Conservation (phyloP, 1,140 invertebrate species). For the Hetaerina americana region DNA sequence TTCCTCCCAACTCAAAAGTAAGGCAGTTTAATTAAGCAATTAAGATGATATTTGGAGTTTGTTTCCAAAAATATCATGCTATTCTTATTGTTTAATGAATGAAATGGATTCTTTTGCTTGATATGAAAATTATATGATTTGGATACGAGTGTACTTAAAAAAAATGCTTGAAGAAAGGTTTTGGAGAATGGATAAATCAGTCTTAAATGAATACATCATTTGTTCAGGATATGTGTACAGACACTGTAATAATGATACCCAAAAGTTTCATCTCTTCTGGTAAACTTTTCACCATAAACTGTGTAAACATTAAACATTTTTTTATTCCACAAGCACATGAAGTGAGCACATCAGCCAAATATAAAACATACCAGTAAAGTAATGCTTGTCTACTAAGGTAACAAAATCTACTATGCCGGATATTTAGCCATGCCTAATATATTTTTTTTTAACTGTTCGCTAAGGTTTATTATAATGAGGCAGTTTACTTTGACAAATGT, state of each 20-base stretch:
- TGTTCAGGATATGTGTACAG: neutral
- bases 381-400: neutral
- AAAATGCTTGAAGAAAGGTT: neutral
- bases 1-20: too few species aligned
- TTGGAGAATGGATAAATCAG: neutral
- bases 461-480: neutral
- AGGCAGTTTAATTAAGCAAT: too few species aligned
- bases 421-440: neutral
- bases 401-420: neutral
- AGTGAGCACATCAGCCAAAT: neutral
- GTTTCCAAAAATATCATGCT: too few species aligned
- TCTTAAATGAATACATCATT: neutral
- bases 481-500: neutral
- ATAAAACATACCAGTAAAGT: neutral
- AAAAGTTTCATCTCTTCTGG: neutral
- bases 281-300: neutral
- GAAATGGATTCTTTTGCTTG: too few species aligned
- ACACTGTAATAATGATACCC: neutral
- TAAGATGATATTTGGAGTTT: too few species aligned
- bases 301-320: neutral
- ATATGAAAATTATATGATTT: too few species aligned
- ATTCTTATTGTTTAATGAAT: too few species aligned
- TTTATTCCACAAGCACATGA: neutral
- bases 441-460: neutral
- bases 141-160: neutral